Evolutionary conservation across 2,888 invertebrate genomes (phyloP).

Genomic region (Hirtodrosophila alboralis): DNA sequence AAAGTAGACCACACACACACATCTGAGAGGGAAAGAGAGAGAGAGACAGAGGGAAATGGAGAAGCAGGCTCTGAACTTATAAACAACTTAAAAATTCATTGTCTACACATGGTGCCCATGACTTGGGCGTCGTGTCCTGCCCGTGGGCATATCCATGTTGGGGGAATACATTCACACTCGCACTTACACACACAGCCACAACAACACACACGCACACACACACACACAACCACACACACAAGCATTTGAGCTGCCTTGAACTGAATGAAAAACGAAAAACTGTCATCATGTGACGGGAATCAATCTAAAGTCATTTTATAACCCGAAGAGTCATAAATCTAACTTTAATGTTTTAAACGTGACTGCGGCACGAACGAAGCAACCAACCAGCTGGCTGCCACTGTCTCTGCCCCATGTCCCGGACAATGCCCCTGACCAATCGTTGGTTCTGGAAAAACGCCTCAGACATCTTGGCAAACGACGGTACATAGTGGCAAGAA

Average conservation of each 20-base stretch:
- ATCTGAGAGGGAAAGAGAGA: background rate
- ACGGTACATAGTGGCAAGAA: conserved; percentile 23
- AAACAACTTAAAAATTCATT: conserved; percentile 82
- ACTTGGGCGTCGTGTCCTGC: conserved; percentile 36
- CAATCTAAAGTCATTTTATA: conserved; percentile 83
- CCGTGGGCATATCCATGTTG: conserved; percentile 42
- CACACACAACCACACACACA: background rate
- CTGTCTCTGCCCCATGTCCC: too few species aligned
- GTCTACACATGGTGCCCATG: conserved; percentile 72
- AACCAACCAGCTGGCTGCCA: conserved; percentile 9
- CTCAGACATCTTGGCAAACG: background rate
- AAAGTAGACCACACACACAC: conserved; percentile 2
- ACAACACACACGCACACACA: conserved; percentile 4
- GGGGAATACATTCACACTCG: conserved; percentile 17
- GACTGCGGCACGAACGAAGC: conserved; percentile 77
- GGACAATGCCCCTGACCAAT: conserved; percentile 44
- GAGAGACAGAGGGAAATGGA: too few species aligned
- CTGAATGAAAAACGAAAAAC: conserved; percentile 70
- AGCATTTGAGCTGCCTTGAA: conserved; percentile 33
- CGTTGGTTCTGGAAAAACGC: background rate
- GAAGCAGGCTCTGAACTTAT: conserved; percentile 51
- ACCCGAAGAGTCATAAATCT: conserved; percentile 83
- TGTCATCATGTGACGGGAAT: conserved; percentile 83
- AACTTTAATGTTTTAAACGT: conserved; percentile 82
- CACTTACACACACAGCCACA: conserved; percentile 1